These are phyloP conservation scores for Vultur gryphus DNA, from an alignment of 2,797 vertebrate species.

Conservation along the genomic window DNA sequence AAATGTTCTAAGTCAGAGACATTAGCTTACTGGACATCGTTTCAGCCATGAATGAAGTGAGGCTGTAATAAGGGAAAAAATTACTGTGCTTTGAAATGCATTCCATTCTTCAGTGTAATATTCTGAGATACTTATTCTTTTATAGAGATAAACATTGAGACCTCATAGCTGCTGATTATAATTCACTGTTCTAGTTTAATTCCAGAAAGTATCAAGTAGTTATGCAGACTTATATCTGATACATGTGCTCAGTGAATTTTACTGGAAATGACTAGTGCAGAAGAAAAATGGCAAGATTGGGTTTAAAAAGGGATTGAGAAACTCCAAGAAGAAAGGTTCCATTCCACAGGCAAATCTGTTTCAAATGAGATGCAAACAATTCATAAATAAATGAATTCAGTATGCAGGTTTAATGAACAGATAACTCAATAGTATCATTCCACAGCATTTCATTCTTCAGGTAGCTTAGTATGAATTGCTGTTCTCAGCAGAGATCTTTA, in stretches of 20 bases:
- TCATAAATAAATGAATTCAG: not conserved
- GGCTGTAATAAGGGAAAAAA: not conserved
- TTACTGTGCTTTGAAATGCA: not conserved
- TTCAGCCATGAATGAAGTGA: not conserved
- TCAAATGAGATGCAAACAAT: not conserved
- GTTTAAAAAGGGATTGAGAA: not conserved
- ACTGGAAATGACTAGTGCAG: not conserved
- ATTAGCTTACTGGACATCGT: not conserved
- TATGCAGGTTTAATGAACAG: slow-evolving; percentile 5
- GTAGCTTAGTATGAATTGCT: not conserved
- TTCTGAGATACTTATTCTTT: not conserved
- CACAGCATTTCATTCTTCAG: not conserved
- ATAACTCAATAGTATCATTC: not conserved
- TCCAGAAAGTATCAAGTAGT: not conserved
- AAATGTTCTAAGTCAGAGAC: not conserved
- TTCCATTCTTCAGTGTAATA: slow-evolving; percentile 19
- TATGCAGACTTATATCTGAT: not conserved
- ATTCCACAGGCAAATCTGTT: not conserved
- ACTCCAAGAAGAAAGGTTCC: not conserved
- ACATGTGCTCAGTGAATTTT: not conserved
- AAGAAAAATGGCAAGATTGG: not conserved
- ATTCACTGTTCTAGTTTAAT: not conserved
- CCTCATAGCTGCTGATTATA: slow-evolving; percentile 11
- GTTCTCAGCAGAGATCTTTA: not conserved
- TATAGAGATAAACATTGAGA: not conserved